Evolutionary conservation across 2,113 vertebrate genomes (phyloP).

Genomic region (Pardalotus punctatus): DNA sequence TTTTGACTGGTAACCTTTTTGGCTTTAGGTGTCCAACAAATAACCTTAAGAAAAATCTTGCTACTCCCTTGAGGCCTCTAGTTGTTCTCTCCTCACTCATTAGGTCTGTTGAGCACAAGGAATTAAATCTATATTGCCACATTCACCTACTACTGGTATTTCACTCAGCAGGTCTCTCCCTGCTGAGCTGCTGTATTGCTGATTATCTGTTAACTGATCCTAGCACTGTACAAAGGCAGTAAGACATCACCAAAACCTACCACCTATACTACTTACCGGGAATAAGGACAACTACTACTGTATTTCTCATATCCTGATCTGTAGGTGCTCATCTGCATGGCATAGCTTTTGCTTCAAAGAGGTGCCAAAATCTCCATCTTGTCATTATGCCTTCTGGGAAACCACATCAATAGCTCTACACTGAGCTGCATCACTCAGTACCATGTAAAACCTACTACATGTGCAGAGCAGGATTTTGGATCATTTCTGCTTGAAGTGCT

Average conservation of each 20-base stretch:
- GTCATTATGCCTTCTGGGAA: background rate
- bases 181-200: background rate
- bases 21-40: background rate
- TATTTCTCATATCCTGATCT: background rate
- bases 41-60: background rate
- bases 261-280: background rate
- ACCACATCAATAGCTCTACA: background rate
- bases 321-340: background rate
- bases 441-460: background rate
- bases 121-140: background rate
- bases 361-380: background rate
- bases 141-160: background rate
- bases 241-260: background rate
- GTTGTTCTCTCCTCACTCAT: background rate
- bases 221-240: background rate
- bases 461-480: background rate
- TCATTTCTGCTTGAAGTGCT: background rate
- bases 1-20: background rate
- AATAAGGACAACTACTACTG: background rate
- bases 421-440: background rate
- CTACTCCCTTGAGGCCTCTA: background rate
- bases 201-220: background rate
- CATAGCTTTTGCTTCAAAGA: background rate
- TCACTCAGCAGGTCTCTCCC: background rate
- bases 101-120: background rate